phyloP scores from a whole-genome alignment of 2,888 invertebrate species.

The Ditula angustiorana region DNA sequence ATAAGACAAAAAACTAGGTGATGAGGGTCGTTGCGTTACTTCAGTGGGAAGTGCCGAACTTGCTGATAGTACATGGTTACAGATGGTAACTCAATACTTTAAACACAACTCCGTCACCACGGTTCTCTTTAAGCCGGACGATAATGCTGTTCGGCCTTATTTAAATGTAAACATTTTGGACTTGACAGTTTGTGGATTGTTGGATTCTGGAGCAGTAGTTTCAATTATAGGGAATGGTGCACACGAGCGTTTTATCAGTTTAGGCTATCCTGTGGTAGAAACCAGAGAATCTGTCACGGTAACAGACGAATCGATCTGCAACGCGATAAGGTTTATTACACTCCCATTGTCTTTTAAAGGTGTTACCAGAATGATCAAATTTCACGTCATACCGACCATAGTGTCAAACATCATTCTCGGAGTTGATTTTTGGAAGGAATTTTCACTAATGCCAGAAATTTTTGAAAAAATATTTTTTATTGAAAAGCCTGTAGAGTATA shows the following conservation, averaged over 20 bases:
- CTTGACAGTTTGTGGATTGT: constrained; percentile 2
- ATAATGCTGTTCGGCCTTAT: too few relatives aligned
- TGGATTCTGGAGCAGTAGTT: constrained; percentile 3
- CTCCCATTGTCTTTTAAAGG: not conserved
- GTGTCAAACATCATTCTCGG: not conserved
- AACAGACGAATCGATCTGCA: not conserved
- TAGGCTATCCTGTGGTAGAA: not conserved
- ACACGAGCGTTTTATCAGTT: not conserved
- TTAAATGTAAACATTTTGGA: too few relatives aligned
- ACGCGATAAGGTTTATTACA: not conserved
- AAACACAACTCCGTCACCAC: too few relatives aligned
- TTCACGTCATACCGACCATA: not conserved
- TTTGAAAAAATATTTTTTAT: too few relatives aligned
- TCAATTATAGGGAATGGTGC: not conserved
- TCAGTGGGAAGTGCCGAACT: too few relatives aligned
- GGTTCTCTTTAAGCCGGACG: too few relatives aligned
- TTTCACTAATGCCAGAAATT: too few relatives aligned
- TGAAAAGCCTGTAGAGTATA: too few relatives aligned
- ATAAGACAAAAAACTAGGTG: too few relatives aligned
- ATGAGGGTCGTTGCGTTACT: too few relatives aligned
- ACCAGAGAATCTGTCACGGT: not conserved
- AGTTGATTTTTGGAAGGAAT: constrained; percentile 13
- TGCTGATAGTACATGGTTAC: too few relatives aligned
- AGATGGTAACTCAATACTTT: too few relatives aligned
- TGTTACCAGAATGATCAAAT: not conserved